phyloP scores from a whole-genome alignment of 2,797 vertebrate species.

The Enteromius trimaculatus region DNA sequence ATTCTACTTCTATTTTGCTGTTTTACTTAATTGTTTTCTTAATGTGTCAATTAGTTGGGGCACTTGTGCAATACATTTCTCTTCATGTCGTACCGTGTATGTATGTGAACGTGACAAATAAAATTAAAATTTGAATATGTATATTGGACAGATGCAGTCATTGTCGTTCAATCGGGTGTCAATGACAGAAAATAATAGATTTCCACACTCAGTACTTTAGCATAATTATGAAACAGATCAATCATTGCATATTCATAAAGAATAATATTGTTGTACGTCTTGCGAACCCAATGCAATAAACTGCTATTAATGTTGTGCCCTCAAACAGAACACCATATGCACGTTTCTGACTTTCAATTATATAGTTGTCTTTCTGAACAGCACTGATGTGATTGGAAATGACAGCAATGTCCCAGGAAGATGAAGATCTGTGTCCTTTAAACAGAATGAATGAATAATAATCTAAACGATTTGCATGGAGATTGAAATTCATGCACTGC shows the following conservation, averaged over 20 bases:
- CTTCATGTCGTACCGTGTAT: too few species aligned
- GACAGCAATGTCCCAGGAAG: conserved; percentile 20
- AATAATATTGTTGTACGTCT: neutral
- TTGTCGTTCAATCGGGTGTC: neutral
- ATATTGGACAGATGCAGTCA: neutral
- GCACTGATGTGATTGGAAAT: conserved; percentile 13
- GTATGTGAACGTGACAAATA: too few species aligned
- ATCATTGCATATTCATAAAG: conserved; percentile 7
- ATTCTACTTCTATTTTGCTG: too few species aligned
- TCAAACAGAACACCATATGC: neutral
- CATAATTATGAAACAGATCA: neutral
- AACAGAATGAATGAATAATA: conserved; percentile 24
- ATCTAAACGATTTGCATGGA: conserved; percentile 16
- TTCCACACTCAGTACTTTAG: neutral
- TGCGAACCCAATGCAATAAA: conserved; percentile 10
- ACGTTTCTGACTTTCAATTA: conserved; percentile 6
- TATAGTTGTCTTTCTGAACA: conserved; percentile 19
- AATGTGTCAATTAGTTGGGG: too few species aligned
- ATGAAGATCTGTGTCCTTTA: conserved; percentile 30
- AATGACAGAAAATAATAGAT: neutral
- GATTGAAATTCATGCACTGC: conserved; percentile 20
- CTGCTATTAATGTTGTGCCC: neutral
- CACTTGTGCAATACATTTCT: too few species aligned
- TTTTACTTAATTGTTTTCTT: too few species aligned
- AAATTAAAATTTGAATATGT: too few species aligned